Base-by-base conservation (phyloP, 1,140 invertebrate genomes). In the Drosophila carrolli region DNA sequence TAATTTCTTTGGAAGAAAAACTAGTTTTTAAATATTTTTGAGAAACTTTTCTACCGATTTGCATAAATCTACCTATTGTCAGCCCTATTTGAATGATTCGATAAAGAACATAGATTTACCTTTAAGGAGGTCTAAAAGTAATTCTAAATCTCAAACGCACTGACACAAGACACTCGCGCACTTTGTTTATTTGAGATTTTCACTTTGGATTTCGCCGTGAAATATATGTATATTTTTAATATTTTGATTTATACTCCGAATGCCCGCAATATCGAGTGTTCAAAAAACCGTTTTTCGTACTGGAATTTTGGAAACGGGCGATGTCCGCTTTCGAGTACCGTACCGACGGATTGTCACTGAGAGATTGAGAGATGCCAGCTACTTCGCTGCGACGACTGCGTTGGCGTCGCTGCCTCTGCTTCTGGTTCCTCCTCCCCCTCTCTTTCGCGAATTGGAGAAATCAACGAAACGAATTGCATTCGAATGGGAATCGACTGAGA, bases 391-490 rank as follows among this genome's bases (percentile, higher is more conserved):
- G 29, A 71, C 73, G 53, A 75, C 67, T 65, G 48, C 50, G 74
- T 54, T 48, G 47, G 54, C 68, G 47, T 57, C 72, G 74, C 65
- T 67, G 65, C 60, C 50, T 63, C 59, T 23, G 61, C 44, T 40
- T 41, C 63, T 35, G 16, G 19, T 14, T 41, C 37, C 38, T 11
- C 46, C 19, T 44, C 11, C 60, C 37, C 59, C 63, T 40, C 27
- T 38, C 56, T 38, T 60, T 50, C 62, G 74, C 77, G 77, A 68
- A 78, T 54, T 44, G 67, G 74, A 89, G 85, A 88, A 88, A 88
- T 88, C 84, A 89, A 89, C 84, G 77, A 88, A 86, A 88, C 85
- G 84, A 88, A 88, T 88, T 88, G 84, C 81, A 88, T 89, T 89
- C 84, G 85, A 88, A 88, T 71, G 68, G 83, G 83, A 88, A 88